Percentiles rank a stretch among this genome's conserved stretches.
phyloP scores from a whole-genome alignment of 2,888 invertebrate species.

The Drosophila mercatorum region DNA sequence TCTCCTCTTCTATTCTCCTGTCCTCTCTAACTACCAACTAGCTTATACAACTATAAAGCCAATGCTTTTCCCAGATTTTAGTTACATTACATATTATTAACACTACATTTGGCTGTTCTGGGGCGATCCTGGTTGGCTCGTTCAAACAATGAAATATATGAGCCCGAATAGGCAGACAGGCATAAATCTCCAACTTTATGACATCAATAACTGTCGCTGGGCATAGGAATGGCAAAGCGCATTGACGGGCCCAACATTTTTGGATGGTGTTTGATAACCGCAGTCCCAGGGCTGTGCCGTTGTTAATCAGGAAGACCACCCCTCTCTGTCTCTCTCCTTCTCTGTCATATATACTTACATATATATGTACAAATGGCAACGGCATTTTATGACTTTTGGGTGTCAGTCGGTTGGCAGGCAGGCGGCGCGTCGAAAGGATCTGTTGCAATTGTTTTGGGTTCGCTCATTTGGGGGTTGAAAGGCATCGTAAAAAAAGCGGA shows the following conservation, averaged over 20 bases:
- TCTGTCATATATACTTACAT: conserved; percentile 9
- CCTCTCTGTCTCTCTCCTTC: conserved; percentile 20
- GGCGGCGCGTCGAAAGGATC: conserved; percentile 62
- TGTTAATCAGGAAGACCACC: conserved; percentile 62
- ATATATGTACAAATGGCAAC: conserved; percentile 64
- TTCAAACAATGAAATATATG: conserved; percentile 40
- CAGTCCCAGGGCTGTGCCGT: conserved; percentile 52
- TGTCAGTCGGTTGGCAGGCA: conserved; percentile 47
- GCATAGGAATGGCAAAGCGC: conserved; percentile 59
- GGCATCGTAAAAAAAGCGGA: conserved; percentile 74
- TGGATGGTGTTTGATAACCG: conserved; percentile 69
- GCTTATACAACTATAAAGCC: not conserved
- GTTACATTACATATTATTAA: conserved; percentile 37
- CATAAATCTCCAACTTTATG: conserved; percentile 80
- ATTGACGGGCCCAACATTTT: conserved; percentile 43
- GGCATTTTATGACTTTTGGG: conserved; percentile 78
- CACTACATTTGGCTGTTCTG: conserved; percentile 41
- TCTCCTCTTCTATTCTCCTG: not conserved
- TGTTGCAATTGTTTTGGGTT: conserved; percentile 72
- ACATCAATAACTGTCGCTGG: conserved; percentile 78
- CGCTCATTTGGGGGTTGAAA: conserved; percentile 65
- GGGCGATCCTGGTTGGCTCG: conserved; percentile 28
- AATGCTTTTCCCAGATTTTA: not conserved
- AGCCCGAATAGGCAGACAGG: conserved; percentile 51
- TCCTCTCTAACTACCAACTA: not conserved